Evolutionary conservation across 1,140 invertebrate species (phyloP), one percentile per base, ranked within the genome.

Genomic region (Brevipalpus yothersi): DNA sequence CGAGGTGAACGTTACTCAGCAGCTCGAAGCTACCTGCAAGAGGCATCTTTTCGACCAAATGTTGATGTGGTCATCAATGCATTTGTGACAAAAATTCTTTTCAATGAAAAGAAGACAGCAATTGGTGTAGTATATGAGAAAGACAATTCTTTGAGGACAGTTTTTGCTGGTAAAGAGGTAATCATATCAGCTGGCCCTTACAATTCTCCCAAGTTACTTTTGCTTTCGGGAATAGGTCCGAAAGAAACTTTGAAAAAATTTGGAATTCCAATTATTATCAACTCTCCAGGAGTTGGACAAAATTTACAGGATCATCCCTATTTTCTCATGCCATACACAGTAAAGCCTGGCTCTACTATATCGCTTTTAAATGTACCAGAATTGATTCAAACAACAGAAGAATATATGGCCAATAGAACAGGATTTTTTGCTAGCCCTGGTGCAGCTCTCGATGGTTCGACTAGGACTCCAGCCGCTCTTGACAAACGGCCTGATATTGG

Each of bases 141-240:
- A 10, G 31, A 5, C 2, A 79, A 78, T 56, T 78, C 78, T 69
- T 68, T 81, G 0, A 77, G 80, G 62, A 75, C 80, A 31, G 79
- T 86, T n/a, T 69, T 79, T 49, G 84, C 86, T 0, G 77, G 71
- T 15, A 88, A 84, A 67, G 90, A 95, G 71, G 80, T 92, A 0
- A 84, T 91, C 53, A 64, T 91, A 9, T 86, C 83, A 15, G 86
- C 79, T 0, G 91, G 92, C 0, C 76, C 87, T 0, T 77, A 95
- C 0, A 88, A 89, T 67, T 86, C 87, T 0, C 84, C 90, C 0
- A 88, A 94, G 65, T 65, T 95, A 0, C 69, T 95, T 8, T 88
- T 93, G 84, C 70, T 93, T 0, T 89, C 86, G 4, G 91, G 90
- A 0, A 77, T 92, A 1, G 89, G 88, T 0, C 86, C 86, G 0